phyloP scores from a whole-genome alignment of 2,888 invertebrate genomes.

The Diplolepis rosae region DNA sequence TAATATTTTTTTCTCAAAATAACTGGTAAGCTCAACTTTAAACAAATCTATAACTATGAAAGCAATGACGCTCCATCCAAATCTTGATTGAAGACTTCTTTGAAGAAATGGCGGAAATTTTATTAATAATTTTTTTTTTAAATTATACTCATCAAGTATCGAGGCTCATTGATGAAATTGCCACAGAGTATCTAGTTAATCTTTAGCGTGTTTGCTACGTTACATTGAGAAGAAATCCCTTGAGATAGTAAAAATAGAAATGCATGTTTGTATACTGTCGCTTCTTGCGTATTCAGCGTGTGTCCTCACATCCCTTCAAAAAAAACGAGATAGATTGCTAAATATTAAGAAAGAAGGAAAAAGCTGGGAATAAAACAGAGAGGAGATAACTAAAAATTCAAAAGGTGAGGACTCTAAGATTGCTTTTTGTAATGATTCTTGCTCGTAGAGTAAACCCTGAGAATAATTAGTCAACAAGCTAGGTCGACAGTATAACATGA shows the following conservation, averaged over 20 bases:
- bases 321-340: background rate
- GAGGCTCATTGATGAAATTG: no score
- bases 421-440: slow-evolving; percentile 30
- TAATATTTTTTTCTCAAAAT: no score
- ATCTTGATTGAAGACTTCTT: no score
- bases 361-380: background rate
- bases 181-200: slow-evolving; percentile 57
- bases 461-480: slow-evolving; percentile 51
- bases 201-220: slow-evolving; percentile 33
- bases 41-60: no score
- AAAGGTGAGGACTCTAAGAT: slow-evolving; percentile 9
- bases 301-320: slow-evolving; percentile 37
- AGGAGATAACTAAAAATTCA: background rate
- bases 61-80: no score
- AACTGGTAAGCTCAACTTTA: no score
- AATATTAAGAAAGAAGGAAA: background rate
- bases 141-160: no score
- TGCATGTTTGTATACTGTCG: slow-evolving; percentile 46
- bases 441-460: slow-evolving; percentile 52
- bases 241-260: slow-evolving; percentile 66
- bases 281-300: slow-evolving; percentile 36
- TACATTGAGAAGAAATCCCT: slow-evolving; percentile 59
- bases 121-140: no score
- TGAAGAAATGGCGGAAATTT: no score
- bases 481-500: background rate